Evolutionary conservation across 2,888 invertebrate species (phyloP).

Genomic region (Isoperla grammatica): DNA sequence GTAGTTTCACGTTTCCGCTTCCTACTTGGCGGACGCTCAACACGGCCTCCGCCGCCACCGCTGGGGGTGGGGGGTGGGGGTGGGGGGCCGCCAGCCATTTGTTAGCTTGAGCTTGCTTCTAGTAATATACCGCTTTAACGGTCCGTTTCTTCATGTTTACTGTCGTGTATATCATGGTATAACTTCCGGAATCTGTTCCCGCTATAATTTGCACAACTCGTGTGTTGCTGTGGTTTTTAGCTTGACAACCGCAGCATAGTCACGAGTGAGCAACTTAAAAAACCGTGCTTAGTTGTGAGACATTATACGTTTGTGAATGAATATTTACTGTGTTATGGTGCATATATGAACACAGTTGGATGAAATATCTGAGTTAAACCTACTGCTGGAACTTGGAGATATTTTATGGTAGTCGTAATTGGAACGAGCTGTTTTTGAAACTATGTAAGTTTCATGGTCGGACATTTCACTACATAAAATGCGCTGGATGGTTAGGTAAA

Average conservation of each 20-base stretch:
- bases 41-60: not conserved
- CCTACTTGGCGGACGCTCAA: conserved; percentile 20
- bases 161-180: conserved; percentile 14
- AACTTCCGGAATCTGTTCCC: not conserved
- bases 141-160: conserved; percentile 11
- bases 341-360: too few relatives aligned
- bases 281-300: not conserved
- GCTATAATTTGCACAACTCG: conserved; percentile 5
- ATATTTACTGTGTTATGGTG: conserved; percentile 2
- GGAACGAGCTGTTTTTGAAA: too few relatives aligned
- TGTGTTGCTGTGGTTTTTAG: not conserved
- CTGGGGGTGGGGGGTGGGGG: not conserved
- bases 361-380: too few relatives aligned
- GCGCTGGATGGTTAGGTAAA: too few relatives aligned
- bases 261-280: not conserved
- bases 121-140: conserved; percentile 7
- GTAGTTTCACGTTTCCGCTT: conserved; percentile 17
- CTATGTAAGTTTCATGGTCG: too few relatives aligned
- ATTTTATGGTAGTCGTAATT: too few relatives aligned
- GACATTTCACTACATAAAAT: too few relatives aligned
- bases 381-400: too few relatives aligned
- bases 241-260: not conserved
- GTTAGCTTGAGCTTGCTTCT: conserved; percentile 10
- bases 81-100: conserved; percentile 1
- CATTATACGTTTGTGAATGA: not conserved